Conservation (phyloP, 2,113 vertebrate genomes). For the Pyrgilauda ruficollis region DNA sequence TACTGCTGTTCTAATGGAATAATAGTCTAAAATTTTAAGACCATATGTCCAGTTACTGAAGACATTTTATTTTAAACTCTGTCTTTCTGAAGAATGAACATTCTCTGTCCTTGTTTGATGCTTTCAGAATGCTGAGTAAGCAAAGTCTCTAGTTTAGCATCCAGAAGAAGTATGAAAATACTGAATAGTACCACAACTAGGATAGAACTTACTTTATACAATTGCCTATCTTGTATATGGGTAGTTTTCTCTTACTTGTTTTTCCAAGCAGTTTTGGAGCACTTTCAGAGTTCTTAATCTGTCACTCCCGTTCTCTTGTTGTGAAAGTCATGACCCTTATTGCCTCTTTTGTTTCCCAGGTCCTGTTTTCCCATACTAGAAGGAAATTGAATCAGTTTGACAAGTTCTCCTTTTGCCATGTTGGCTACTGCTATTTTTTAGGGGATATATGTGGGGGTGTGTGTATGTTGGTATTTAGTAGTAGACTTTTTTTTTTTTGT, state of each 20-base stretch:
- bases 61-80: not conserved
- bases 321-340: not conserved
- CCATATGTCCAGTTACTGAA: not conserved
- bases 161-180: not conserved
- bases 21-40: not conserved
- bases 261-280: not conserved
- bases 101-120: not conserved
- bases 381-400: not conserved
- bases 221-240: not conserved
- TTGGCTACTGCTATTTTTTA: not conserved
- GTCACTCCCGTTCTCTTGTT: not conserved
- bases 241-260: not conserved
- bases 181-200: not conserved
- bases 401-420: not conserved
- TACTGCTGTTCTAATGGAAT: not conserved
- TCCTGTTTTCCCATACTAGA: not conserved
- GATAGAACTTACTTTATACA: not conserved
- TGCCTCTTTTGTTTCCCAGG: not conserved
- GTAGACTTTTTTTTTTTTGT: rapidly evolving
- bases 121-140: not conserved
- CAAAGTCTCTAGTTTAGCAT: not conserved
- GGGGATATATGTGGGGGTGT: not conserved
- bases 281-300: not conserved
- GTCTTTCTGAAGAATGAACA: not conserved
- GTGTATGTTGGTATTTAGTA: not conserved